A percentile compares a stretch with the other conserved stretches of the same genome.
phyloP scores from a whole-genome alignment of 2,113 vertebrate genomes.

The Crotophaga sulcirostris region DNA sequence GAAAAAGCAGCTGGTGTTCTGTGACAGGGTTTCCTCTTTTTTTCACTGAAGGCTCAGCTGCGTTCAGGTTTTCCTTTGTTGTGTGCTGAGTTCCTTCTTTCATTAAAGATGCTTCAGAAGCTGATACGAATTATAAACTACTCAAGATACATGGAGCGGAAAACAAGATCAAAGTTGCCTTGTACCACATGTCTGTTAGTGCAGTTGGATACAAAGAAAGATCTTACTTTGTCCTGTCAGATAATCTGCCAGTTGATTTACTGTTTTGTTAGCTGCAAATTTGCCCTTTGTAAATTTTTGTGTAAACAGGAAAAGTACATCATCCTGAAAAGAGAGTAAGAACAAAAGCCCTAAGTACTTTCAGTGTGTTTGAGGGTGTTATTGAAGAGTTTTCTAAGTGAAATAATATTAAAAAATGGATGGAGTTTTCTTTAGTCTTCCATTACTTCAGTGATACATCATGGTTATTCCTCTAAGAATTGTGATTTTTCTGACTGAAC shows the following conservation, averaged over 20 bases:
- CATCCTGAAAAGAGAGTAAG: background rate
- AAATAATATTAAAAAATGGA: background rate
- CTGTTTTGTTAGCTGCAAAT: background rate
- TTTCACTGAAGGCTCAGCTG: background rate
- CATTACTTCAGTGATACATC: background rate
- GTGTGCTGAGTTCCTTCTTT: background rate
- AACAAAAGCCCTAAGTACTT: background rate
- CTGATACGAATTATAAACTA: background rate
- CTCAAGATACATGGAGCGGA: background rate
- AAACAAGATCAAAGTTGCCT: conserved; percentile 19
- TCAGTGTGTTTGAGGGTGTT: background rate
- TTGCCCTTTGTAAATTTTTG: background rate
- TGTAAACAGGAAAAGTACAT: background rate
- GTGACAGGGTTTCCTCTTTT: background rate
- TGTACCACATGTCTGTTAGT: background rate
- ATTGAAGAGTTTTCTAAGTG: background rate
- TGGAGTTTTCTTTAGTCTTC: background rate
- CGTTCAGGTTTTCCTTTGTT: background rate
- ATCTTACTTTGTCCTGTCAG: background rate
- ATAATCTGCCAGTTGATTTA: background rate
- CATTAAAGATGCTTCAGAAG: background rate
- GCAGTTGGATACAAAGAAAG: background rate
- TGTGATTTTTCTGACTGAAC: background rate
- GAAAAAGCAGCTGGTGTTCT: background rate
- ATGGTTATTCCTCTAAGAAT: background rate